These are phyloP conservation scores for Syrmaticus mikado DNA, from an alignment of 2,113 vertebrate species.

Conservation along the genomic window DNA sequence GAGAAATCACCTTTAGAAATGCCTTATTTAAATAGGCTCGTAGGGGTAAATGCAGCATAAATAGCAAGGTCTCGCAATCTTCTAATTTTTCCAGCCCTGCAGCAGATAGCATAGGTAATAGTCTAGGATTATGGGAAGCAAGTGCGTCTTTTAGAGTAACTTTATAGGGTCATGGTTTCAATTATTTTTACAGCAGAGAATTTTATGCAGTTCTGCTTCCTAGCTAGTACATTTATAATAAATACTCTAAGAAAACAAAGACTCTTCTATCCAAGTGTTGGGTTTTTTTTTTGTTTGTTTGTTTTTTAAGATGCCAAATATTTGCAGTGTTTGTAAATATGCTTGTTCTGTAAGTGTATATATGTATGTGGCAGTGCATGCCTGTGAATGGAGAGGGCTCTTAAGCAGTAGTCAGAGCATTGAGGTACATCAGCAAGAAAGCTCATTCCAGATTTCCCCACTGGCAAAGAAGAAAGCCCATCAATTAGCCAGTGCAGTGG, in stretches of 20 bases:
- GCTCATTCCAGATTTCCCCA: background rate
- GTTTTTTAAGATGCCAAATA: background rate
- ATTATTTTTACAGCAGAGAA: conserved; percentile 45
- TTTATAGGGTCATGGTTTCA: conserved; percentile 21
- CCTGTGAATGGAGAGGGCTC: background rate
- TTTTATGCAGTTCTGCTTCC: conserved; percentile 42
- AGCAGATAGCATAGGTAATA: background rate
- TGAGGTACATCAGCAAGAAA: background rate
- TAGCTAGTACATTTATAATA: background rate
- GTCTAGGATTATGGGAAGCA: background rate
- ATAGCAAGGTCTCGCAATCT: conserved; percentile 38
- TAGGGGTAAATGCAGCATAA: conserved; percentile 11
- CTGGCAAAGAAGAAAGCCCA: background rate
- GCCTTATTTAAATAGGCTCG: background rate
- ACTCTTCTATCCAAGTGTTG: background rate
- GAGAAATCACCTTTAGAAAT: background rate
- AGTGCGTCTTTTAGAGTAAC: background rate
- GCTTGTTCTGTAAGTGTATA: background rate
- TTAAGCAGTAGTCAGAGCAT: background rate
- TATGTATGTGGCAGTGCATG: background rate
- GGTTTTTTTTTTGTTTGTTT: background rate
- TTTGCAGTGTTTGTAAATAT: conserved; percentile 12
- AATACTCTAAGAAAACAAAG: background rate
- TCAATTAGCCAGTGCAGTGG: background rate
- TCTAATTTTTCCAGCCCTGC: conserved; percentile 40